phyloP scores from a whole-genome alignment of 2,113 vertebrate species.

The Ursus arctos region DNA sequence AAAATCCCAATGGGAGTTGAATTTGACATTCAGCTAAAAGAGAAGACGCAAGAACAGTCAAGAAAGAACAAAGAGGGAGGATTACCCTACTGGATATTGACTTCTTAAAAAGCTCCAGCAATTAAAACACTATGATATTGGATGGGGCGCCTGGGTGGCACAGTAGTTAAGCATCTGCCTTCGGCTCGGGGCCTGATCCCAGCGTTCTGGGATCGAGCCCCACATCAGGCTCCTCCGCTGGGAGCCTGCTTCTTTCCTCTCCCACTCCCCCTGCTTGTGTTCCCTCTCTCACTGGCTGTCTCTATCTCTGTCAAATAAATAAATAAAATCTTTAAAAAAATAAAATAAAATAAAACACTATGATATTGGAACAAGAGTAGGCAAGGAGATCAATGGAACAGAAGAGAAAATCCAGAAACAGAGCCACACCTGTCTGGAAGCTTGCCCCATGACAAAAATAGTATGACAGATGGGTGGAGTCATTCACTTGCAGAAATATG shows the following conservation, averaged over 20 bases:
- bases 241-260: too few species aligned
- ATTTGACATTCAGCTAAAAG: not conserved
- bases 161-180: too few species aligned
- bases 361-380: not conserved
- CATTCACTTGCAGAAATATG: not conserved
- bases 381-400: not conserved
- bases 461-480: not conserved
- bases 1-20: not conserved
- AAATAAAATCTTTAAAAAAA: too few species aligned
- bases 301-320: too few species aligned
- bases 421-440: not conserved
- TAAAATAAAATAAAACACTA: not conserved
- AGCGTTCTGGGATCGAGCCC: too few species aligned
- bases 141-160: too few species aligned
- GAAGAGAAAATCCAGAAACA: slow-evolving; percentile 11
- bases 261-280: too few species aligned
- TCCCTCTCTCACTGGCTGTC: too few species aligned
- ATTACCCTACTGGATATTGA: not conserved
- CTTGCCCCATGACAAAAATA: not conserved
- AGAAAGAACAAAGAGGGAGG: not conserved
- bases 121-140: not conserved
- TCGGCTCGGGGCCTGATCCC: too few species aligned
- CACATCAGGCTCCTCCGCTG: too few species aligned
- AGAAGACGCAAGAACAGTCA: not conserved
- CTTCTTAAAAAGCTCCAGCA: not conserved